A percentile compares a stretch with the other conserved stretches of the same genome.
Evolutionary conservation across 2,113 vertebrate species (phyloP).

Genomic region (Thermophis baileyi): DNA sequence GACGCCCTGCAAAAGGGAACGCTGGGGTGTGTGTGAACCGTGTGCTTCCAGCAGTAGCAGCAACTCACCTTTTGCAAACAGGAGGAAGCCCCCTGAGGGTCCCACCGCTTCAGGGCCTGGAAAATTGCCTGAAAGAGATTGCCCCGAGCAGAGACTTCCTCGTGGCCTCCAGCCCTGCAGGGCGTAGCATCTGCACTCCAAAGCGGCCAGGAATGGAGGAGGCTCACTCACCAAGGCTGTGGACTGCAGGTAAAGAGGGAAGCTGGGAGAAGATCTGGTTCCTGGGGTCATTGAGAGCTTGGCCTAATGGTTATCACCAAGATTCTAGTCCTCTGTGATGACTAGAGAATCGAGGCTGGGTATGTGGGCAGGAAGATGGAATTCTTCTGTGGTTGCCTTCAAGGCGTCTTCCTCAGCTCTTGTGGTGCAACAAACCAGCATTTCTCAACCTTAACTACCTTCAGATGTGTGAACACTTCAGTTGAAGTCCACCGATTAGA

Average conservation of each 20-base stretch:
- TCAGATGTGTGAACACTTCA: too few relatives aligned
- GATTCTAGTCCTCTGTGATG: not conserved
- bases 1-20: not conserved
- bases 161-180: too few relatives aligned
- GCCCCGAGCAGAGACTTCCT: not conserved
- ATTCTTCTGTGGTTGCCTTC: too few relatives aligned
- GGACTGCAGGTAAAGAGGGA: not conserved
- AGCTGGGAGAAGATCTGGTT: not conserved
- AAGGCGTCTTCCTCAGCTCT: not conserved
- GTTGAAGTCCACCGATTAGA: too few relatives aligned
- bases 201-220: not conserved
- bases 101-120: constrained; percentile 2
- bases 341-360: too few relatives aligned
- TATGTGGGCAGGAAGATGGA: not conserved
- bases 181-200: not conserved
- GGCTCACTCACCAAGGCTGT: not conserved
- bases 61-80: not conserved
- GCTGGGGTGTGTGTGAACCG: not conserved
- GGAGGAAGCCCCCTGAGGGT: not conserved
- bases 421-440: too few relatives aligned
- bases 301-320: too few relatives aligned
- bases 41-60: not conserved
- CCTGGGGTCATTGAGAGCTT: not conserved
- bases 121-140: constrained; percentile 11
- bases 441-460: too few relatives aligned